Conservation (phyloP, 37 sponge, comb jelly and placozoan genomes). For the Chondrosia reniformis region DNA sequence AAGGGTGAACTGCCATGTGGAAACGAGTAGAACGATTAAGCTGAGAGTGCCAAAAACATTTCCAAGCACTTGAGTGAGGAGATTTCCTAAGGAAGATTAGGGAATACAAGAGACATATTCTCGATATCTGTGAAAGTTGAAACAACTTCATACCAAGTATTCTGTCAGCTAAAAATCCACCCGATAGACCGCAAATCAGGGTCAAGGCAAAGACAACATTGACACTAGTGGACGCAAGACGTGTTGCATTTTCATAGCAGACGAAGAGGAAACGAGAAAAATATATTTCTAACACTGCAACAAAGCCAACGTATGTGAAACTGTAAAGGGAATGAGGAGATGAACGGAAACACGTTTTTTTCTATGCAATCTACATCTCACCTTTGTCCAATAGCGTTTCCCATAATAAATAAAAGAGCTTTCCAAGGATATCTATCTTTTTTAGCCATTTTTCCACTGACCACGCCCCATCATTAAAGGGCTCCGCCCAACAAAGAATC, state of each 20-base stretch:
- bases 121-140: neutral
- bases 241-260: neutral
- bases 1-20: slow-evolving; percentile 66
- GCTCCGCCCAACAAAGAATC: too few relatives aligned
- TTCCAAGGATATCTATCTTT: slow-evolving; percentile 25
- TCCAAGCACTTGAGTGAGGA: slow-evolving; percentile 37
- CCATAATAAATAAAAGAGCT: slow-evolving; percentile 37
- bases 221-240: slow-evolving; percentile 37
- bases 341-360: neutral
- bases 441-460: neutral
- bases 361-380: neutral
- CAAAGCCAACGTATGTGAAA: slow-evolving; percentile 31
- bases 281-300: slow-evolving; percentile 68
- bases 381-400: slow-evolving; percentile 45
- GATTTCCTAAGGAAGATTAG: slow-evolving; percentile 44
- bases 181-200: slow-evolving; percentile 48
- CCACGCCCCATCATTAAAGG: too few relatives aligned
- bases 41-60: slow-evolving; percentile 21
- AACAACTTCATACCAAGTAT: slow-evolving; percentile 31
- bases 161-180: slow-evolving; percentile 61
- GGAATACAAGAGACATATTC: neutral
- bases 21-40: slow-evolving; percentile 21
- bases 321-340: neutral
- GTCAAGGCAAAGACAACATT: slow-evolving; percentile 46
- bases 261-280: slow-evolving; percentile 49